phyloP scores from a whole-genome alignment of 1,140 invertebrate genomes.

The Calosoma granatense region DNA sequence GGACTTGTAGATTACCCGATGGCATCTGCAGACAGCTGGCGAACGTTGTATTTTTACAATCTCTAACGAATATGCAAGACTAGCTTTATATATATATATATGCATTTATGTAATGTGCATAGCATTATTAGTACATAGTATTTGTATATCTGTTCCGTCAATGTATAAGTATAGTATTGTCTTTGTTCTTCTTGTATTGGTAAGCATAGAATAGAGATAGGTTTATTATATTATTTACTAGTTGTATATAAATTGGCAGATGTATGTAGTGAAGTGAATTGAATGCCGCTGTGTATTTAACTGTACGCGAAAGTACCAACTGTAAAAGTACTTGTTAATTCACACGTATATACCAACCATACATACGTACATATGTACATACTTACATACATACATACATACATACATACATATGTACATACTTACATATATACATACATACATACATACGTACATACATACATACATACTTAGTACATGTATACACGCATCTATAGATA shows the following conservation, averaged over 20 bases:
- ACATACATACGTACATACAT: slow-evolving; percentile 1
- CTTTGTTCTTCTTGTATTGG: not conserved
- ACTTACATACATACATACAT: not conserved
- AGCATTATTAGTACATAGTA: not conserved
- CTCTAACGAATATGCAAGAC: no score
- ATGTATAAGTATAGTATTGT: not conserved
- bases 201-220: not conserved
- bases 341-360: not conserved
- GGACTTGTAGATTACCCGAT: no score
- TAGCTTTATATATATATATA: slow-evolving; percentile 38
- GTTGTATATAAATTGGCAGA: not conserved
- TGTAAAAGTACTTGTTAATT: not conserved
- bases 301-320: not conserved
- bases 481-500: not conserved
- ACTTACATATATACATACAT: not conserved
- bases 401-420: slow-evolving; percentile 1
- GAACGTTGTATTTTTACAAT: no score
- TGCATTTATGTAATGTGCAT: not conserved
- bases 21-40: no score
- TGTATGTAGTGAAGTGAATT: not conserved
- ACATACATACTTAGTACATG: not conserved
- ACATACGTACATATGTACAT: not conserved
- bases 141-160: not conserved
- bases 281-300: no score
- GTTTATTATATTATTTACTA: not conserved